Percentiles rank a stretch among this genome's conserved stretches.
These are phyloP conservation scores for Burhinus oedicnemus DNA, from an alignment of 2,113 vertebrate species.

Conservation along the genomic window DNA sequence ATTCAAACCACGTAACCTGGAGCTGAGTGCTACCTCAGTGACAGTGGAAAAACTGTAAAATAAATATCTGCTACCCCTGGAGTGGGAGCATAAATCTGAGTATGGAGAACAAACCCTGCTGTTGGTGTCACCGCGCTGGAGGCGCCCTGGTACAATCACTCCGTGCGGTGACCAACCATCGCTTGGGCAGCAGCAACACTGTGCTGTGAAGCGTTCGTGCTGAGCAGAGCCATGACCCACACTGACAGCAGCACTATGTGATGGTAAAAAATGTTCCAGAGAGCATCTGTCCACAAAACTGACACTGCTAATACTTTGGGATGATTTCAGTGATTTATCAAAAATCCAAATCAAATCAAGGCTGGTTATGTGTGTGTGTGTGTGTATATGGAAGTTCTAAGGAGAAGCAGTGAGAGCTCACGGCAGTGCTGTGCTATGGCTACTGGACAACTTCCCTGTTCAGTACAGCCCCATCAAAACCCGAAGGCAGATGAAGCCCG, in stretches of 20 bases:
- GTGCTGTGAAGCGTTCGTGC: no score
- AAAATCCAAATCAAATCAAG: neutral
- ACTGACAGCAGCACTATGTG: neutral
- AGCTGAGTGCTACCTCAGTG: neutral
- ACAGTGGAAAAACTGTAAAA: neutral
- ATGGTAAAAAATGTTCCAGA: no score
- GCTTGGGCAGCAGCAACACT: neutral
- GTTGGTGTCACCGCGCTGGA: fast-evolving
- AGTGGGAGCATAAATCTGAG: fast-evolving
- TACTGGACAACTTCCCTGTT: neutral
- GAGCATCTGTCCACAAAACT: neutral
- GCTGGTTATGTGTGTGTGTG: fast-evolving
- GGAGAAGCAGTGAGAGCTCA: fast-evolving
- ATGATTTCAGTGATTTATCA: neutral
- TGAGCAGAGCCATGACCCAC: neutral
- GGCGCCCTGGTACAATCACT: neutral
- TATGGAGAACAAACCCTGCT: neutral
- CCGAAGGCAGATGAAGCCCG: neutral
- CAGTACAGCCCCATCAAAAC: neutral
- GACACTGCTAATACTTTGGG: fast-evolving
- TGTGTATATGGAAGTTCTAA: neutral
- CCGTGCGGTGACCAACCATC: neutral
- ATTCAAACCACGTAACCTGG: fast-evolving
- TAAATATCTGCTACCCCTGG: neutral
- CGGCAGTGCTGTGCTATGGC: neutral